phyloP scores from a whole-genome alignment of 2,888 invertebrate genomes.

The Synergus gifuensis region DNA sequence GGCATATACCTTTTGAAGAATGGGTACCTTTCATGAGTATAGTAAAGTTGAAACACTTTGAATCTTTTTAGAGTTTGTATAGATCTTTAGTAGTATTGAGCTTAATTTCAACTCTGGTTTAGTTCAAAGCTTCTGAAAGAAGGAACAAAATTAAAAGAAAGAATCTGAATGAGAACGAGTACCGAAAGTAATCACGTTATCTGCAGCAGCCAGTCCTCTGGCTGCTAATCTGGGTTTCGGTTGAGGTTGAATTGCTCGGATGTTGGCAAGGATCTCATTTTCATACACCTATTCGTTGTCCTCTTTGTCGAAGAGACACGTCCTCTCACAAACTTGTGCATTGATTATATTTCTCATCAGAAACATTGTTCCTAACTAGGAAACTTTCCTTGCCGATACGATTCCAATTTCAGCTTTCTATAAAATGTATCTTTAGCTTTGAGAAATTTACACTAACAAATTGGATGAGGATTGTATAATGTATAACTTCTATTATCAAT shows the following conservation, averaged over 20 bases:
- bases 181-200: slow-evolving; percentile 69
- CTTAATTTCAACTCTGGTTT: background rate
- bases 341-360: background rate
- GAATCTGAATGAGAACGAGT: slow-evolving; percentile 66
- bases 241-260: background rate
- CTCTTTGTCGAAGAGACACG: background rate
- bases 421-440: background rate
- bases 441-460: background rate
- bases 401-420: background rate
- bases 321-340: background rate
- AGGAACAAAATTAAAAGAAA: slow-evolving; percentile 67
- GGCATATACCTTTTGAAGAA: too few relatives aligned
- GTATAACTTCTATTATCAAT: too few relatives aligned
- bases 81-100: background rate
- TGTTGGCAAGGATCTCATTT: background rate
- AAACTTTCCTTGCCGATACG: background rate
- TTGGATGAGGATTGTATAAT: background rate
- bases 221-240: slow-evolving; percentile 59
- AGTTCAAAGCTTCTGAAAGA: slow-evolving; percentile 54
- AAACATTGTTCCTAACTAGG: background rate
- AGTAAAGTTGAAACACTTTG: too few relatives aligned
- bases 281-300: background rate
- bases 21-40: too few relatives aligned
- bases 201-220: slow-evolving; percentile 63
- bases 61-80: too few relatives aligned